Conservation (phyloP, 2,113 vertebrate genomes). For the Rynchops niger region DNA sequence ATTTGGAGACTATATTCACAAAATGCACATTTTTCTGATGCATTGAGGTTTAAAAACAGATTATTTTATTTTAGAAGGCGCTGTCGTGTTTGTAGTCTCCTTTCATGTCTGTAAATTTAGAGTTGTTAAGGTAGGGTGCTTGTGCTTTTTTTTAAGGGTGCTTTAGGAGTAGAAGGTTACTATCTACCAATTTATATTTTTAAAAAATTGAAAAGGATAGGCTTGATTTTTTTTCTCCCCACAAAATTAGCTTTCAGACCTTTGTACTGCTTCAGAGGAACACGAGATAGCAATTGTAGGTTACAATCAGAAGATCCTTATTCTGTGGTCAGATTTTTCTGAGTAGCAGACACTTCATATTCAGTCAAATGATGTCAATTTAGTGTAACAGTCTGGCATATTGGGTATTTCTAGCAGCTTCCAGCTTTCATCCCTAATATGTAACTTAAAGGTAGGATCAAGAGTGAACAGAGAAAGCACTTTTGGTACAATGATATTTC, state of each 20-base stretch:
- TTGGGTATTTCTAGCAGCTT: slow-evolving; percentile 41
- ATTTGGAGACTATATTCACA: background rate
- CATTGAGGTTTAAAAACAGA: background rate
- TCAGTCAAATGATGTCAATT: slow-evolving; percentile 45
- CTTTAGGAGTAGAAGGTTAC: background rate
- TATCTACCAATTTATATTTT: background rate
- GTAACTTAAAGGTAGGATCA: slow-evolving; percentile 12
- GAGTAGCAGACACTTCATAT: slow-evolving; percentile 45
- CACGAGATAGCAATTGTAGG: background rate
- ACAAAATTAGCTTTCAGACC: background rate
- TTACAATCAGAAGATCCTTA: slow-evolving; percentile 50
- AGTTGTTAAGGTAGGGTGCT: background rate
- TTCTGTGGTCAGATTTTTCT: slow-evolving; percentile 41
- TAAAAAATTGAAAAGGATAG: background rate
- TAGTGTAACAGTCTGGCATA: slow-evolving; percentile 53
- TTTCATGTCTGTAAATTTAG: background rate
- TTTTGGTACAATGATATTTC: background rate
- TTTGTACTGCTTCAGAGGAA: slow-evolving; percentile 33
- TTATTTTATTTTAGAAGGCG: background rate
- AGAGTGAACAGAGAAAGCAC: background rate
- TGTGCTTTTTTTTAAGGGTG: background rate
- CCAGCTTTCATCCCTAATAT: slow-evolving; percentile 53
- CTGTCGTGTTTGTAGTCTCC: background rate
- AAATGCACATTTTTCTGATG: background rate
- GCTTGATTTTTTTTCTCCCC: background rate